Evolutionary conservation across 2,888 invertebrate species (phyloP), one percentile per base, ranked within the genome.

Genomic region (Ceriagrion tenellum): DNA sequence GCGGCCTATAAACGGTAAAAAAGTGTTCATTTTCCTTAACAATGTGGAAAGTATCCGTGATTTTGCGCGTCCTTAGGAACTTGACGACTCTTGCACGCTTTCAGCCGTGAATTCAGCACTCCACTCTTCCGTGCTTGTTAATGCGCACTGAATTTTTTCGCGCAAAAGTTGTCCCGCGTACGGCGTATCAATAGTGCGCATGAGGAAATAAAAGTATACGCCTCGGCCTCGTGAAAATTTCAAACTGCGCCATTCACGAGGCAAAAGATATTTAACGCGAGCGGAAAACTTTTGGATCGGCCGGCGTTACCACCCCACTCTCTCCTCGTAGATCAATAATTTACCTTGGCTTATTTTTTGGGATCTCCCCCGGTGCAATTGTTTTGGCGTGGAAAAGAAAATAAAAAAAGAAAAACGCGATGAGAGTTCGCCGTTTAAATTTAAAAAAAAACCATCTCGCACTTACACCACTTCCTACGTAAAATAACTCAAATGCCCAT

Each of bases 271-370:
- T 81, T 81, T 81, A 81, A 10, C 81, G 13, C 81, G 81, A 13
- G 81, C 81, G 35, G 30, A 35, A 81, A 81, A 81, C 81, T 81
- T 81, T 81, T 35, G 35, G 30, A 81, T 81, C 81, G 81, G 35
- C 35, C 13, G 69, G 69, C 69, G 69, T n/a, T n/a, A 69, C n/a
- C 26, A 16, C 81, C 81, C 81, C 81, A 81, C 30, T 35, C 81
- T 35, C 1, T 16, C 59, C 10, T 81, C 30, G 81, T 81, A 81
- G 81, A 81, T 81, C 81, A 81, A 81, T 81, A 81, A 35, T 81
- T 81, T 81, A 81, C 81, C 35, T 81, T 35, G 81, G 81, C 81
- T 81, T 81, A 81, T 81, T 81, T 81, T 81, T 35, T 35, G 81
- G 35, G 35, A 81, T 81, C 81, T 81, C 35, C 13, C 0, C 81